These are phyloP conservation scores for Takifugu ocellatus DNA, from an alignment of 2,797 vertebrate genomes.

Conservation along the genomic window DNA sequence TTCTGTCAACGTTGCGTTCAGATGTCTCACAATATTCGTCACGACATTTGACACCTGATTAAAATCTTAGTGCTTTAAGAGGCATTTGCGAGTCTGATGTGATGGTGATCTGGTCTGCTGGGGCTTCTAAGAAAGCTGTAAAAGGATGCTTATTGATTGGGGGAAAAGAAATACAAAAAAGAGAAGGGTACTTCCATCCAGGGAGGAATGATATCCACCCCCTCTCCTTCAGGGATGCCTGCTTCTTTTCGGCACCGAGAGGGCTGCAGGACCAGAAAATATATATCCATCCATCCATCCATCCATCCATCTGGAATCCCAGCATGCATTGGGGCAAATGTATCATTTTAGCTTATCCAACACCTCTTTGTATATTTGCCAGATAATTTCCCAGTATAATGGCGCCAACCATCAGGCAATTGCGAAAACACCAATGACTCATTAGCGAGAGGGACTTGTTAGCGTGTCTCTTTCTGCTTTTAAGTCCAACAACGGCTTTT, in stretches of 20 bases:
- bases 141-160: constrained; percentile 39
- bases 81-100: constrained; percentile 6
- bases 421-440: no score
- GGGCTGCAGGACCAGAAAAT: constrained; percentile 1
- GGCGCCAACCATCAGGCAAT: no score
- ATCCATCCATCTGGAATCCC: background rate
- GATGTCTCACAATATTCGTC: constrained; percentile 30
- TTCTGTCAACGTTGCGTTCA: constrained; percentile 21
- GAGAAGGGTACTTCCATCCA: constrained; percentile 15
- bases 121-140: constrained; percentile 15
- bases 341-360: no score
- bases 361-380: no score
- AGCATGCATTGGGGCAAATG: background rate
- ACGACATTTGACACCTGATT: constrained; percentile 18
- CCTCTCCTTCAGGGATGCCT: constrained; percentile 40
- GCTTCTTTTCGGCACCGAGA: constrained; percentile 19
- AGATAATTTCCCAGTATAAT: no score
- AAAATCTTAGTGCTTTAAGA: constrained; percentile 13
- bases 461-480: background rate
- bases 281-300: background rate
- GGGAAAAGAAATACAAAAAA: constrained; percentile 1
- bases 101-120: constrained; percentile 23
- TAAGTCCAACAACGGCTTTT: no score
- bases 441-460: background rate
- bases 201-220: constrained; percentile 26